phyloP scores from a whole-genome alignment of 2,113 vertebrate species.

The Romanogobio albipinnatus region DNA sequence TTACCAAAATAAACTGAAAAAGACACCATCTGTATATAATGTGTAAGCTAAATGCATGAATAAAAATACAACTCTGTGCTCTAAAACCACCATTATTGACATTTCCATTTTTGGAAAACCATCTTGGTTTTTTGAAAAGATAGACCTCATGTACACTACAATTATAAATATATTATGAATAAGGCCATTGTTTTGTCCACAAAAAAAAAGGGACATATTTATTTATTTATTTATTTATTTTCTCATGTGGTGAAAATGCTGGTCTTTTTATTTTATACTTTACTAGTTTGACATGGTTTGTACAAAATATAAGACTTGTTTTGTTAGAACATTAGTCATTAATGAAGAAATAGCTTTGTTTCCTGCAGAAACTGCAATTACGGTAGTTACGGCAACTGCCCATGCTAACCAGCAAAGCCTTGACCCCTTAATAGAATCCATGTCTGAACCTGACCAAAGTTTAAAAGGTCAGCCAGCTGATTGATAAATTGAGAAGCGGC shows the following conservation, averaged over 20 bases:
- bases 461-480: slow-evolving; percentile 32
- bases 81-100: not conserved
- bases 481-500: not conserved
- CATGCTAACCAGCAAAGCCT: not conserved
- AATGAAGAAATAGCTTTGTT: not conserved
- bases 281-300: not conserved
- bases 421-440: not conserved
- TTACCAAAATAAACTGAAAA: not conserved
- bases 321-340: not conserved
- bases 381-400: not conserved
- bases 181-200: not conserved
- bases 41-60: not conserved
- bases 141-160: not conserved
- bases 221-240: too few relatives aligned
- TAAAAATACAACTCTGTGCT: not conserved
- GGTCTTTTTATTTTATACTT: not conserved
- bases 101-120: not conserved
- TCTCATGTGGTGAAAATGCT: not conserved
- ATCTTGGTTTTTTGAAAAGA: not conserved
- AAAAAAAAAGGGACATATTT: too few relatives aligned
- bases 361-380: not conserved
- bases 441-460: slow-evolving; percentile 4
- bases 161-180: not conserved
- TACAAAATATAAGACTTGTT: not conserved
- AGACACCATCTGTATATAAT: not conserved